Conservation (phyloP, 2,797 vertebrate genomes). For the Tokudaia muenninki region DNA sequence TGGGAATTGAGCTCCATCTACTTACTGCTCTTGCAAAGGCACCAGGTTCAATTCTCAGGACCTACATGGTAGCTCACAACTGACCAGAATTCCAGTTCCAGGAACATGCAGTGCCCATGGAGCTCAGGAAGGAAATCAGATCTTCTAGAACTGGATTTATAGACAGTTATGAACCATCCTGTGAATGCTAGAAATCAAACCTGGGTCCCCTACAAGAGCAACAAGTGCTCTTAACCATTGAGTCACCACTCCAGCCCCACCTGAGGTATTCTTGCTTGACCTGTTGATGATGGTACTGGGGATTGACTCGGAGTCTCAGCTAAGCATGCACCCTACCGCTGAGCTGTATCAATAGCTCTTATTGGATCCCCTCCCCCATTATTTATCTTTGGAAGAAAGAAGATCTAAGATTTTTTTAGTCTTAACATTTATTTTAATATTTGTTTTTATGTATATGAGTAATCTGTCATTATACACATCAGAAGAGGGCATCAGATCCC, state of each 20-base stretch:
- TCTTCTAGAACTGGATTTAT: neutral
- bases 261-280: neutral
- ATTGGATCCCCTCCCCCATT: neutral
- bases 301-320: neutral
- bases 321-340: no score
- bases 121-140: neutral
- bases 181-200: neutral
- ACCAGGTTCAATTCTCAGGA: neutral
- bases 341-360: no score
- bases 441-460: neutral
- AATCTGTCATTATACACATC: neutral
- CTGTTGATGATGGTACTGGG: neutral
- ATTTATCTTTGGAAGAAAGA: conserved; percentile 34
- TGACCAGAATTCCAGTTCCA: neutral
- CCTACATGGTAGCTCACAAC: no score
- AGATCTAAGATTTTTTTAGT: neutral
- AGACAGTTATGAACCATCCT: neutral
- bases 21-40: neutral
- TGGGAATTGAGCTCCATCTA: neutral
- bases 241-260: neutral
- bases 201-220: neutral
- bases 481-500: no score
- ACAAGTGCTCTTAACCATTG: neutral
- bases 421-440: neutral
- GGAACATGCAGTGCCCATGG: neutral